Percentiles rank a stretch among this genome's conserved stretches.
These are phyloP conservation scores for Alligator sinensis DNA, from an alignment of 2,113 vertebrate genomes.

Conservation along the genomic window DNA sequence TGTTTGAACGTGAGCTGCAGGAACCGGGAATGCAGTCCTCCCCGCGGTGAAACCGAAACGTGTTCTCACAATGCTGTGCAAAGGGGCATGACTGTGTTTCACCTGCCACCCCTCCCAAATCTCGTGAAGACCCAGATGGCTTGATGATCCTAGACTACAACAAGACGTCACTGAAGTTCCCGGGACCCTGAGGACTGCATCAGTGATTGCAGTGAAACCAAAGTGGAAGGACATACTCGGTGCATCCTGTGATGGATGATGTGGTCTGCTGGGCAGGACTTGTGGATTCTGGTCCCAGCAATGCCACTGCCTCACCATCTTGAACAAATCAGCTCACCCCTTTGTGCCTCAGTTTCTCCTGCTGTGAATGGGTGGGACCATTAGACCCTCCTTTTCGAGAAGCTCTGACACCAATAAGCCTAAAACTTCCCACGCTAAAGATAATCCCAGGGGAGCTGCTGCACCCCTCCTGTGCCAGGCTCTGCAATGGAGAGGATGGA, in stretches of 20 bases:
- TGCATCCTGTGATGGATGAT: neutral
- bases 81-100: neutral
- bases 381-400: neutral
- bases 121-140: neutral
- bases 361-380: neutral
- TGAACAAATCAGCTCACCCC: neutral
- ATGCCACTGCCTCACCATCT: neutral
- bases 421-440: no score
- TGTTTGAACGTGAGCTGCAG: neutral
- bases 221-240: neutral
- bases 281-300: neutral
- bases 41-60: neutral
- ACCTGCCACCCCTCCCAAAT: neutral
- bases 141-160: neutral
- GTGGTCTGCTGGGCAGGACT: neutral
- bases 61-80: neutral
- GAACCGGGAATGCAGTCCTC: neutral
- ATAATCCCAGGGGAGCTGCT: neutral
- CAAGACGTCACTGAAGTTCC: fast-evolving
- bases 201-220: neutral
- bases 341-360: neutral
- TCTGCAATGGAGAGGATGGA: neutral
- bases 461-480: neutral
- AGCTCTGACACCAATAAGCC: fast-evolving
- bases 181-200: neutral